phyloP scores from a whole-genome alignment of 2,113 vertebrate genomes.

The Ondatra zibethicus region DNA sequence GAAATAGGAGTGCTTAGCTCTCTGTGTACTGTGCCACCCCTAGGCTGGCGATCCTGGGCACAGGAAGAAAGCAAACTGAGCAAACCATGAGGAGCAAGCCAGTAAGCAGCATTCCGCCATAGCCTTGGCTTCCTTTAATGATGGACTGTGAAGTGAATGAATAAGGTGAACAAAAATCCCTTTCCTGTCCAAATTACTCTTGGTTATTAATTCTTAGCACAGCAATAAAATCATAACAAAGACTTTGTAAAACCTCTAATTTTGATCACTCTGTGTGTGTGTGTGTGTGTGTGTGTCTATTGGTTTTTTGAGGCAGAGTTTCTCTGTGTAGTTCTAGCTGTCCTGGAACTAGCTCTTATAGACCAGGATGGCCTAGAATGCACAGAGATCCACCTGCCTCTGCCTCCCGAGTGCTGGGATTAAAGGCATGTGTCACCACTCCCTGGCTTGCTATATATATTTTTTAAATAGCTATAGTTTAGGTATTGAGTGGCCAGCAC shows the following conservation, averaged over 20 bases:
- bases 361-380: too few relatives aligned
- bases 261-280: slow-evolving; percentile 3
- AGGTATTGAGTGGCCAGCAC: background rate
- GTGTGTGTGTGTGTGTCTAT: too few relatives aligned
- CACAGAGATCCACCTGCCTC: too few relatives aligned
- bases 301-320: too few relatives aligned
- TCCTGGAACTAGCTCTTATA: too few relatives aligned
- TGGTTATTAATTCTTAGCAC: background rate
- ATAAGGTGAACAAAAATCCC: background rate
- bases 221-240: background rate
- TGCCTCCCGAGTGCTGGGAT: too few relatives aligned
- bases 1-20: background rate
- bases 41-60: background rate
- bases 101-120: background rate
- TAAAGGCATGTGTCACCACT: too few relatives aligned
- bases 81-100: background rate
- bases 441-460: background rate
- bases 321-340: too few relatives aligned
- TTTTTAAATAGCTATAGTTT: background rate
- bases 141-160: background rate
- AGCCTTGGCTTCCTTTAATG: background rate
- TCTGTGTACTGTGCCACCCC: background rate
- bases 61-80: background rate
- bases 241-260: background rate
- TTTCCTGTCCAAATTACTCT: background rate